Percentiles rank a stretch among this genome's conserved stretches.
phyloP scores from a whole-genome alignment of 2,113 vertebrate species.

The Polypterus bichir region DNA sequence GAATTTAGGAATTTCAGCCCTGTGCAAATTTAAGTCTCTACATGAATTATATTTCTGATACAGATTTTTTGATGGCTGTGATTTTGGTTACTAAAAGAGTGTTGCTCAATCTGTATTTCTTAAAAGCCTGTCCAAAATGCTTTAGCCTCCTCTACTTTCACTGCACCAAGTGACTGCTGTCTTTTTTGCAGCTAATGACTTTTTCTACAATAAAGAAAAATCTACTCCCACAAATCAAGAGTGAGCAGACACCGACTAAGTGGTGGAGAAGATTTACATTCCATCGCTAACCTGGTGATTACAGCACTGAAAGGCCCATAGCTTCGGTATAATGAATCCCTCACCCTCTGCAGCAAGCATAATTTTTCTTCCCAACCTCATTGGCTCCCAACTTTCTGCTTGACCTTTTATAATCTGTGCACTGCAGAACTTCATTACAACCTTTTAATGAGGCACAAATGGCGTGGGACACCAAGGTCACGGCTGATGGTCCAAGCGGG shows the following conservation, averaged over 20 bases:
- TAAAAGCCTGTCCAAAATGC: no score
- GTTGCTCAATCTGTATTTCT: no score
- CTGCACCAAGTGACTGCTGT: neutral
- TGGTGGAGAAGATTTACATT: conserved; percentile 67
- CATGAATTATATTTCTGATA: no score
- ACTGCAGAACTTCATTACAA: conserved; percentile 62
- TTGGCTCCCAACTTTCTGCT: conserved; percentile 61
- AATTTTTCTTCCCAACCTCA: conserved; percentile 63
- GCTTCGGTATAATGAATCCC: conserved; percentile 69
- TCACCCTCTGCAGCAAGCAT: conserved; percentile 54
- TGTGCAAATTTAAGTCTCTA: no score
- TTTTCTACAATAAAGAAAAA: conserved; percentile 58
- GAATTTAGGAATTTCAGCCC: no score
- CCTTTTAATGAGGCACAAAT: conserved; percentile 70
- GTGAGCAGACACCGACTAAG: conserved; percentile 52
- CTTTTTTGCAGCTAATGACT: conserved; percentile 37
- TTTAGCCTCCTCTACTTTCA: neutral
- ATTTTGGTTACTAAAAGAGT: no score
- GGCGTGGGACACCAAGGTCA: conserved; percentile 64
- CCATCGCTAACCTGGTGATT: conserved; percentile 64
- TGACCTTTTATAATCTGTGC: conserved; percentile 66
- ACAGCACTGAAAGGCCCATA: conserved; percentile 59
- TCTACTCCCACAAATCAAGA: conserved; percentile 63
- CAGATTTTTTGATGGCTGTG: no score
- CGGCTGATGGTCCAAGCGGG: conserved; percentile 31